phyloP scores from a whole-genome alignment of 2,113 vertebrate genomes.

The Syngnathus typhle region DNA sequence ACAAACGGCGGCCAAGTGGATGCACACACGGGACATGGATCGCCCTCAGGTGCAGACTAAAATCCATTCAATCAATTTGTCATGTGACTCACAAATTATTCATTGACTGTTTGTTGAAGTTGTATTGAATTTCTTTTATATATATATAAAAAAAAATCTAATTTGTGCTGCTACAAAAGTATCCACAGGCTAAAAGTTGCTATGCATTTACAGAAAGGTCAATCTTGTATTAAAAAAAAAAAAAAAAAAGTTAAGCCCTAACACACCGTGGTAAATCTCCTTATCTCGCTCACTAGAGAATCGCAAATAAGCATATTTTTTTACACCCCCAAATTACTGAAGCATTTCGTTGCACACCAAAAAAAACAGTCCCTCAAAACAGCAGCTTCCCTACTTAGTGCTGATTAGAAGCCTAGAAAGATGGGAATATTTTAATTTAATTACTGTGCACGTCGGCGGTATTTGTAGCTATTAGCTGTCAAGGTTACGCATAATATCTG shows the following conservation, averaged over 20 bases:
- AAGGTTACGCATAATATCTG: neutral
- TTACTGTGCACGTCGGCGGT: neutral
- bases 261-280: neutral
- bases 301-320: neutral
- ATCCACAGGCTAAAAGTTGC: neutral
- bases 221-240: neutral
- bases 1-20: slow-evolving; percentile 83
- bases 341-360: neutral
- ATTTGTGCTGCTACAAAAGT: neutral
- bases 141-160: too few relatives aligned
- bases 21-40: slow-evolving; percentile 78
- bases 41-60: slow-evolving; percentile 74
- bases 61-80: neutral
- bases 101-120: neutral
- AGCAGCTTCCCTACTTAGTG: neutral
- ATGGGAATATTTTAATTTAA: neutral
- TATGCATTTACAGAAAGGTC: neutral
- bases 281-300: neutral
- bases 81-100: neutral
- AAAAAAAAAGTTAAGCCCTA: neutral
- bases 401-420: neutral
- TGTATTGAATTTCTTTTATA: neutral
- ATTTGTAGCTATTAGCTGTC: slow-evolving; percentile 2
- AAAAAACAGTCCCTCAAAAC: slow-evolving; percentile 4
- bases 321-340: neutral